Percentiles rank a stretch among this genome's conserved stretches.
Conservation (phyloP, 2,797 vertebrate species). For the Schizopygopsis malacanthus region DNA sequence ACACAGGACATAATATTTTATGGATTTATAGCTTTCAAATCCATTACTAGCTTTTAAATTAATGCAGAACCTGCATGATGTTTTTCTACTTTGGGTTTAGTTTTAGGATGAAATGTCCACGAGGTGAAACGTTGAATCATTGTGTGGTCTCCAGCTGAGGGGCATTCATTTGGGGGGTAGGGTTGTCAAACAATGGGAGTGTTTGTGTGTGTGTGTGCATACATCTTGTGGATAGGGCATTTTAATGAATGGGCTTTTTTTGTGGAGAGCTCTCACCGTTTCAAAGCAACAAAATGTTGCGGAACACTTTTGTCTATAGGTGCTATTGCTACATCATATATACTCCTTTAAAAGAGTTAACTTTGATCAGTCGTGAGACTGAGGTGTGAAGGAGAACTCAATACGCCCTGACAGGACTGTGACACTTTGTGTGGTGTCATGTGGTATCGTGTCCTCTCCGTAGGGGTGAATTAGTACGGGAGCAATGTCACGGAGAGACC, state of each 20-base stretch:
- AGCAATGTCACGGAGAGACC: slow-evolving; percentile 31
- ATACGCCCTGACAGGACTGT: slow-evolving; percentile 15
- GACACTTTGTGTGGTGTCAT: slow-evolving; percentile 34
- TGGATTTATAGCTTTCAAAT: not conserved
- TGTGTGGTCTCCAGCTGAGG: slow-evolving; percentile 57
- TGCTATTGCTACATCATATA: slow-evolving; percentile 29
- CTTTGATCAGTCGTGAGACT: slow-evolving; percentile 41
- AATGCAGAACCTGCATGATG: not conserved
- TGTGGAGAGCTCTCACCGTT: slow-evolving; percentile 22
- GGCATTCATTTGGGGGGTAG: slow-evolving; percentile 47
- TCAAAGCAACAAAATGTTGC: slow-evolving; percentile 18
- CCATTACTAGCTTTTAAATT: not conserved
- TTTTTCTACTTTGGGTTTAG: slow-evolving; percentile 10
- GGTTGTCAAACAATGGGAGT: slow-evolving; percentile 51
- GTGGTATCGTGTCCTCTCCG: slow-evolving; percentile 4
- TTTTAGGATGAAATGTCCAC: slow-evolving; percentile 34
- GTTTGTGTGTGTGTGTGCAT: slow-evolving; percentile 50
- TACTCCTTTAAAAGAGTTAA: not conserved
- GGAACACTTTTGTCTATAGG: slow-evolving; percentile 28
- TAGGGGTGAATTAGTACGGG: slow-evolving; percentile 48
- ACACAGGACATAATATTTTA: not conserved
- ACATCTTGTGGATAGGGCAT: slow-evolving; percentile 49
- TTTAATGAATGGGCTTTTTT: slow-evolving; percentile 43
- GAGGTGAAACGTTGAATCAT: slow-evolving; percentile 38
- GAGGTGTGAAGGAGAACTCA: slow-evolving; percentile 25